A percentile compares a stretch with the other conserved stretches of the same genome.
phyloP scores from a whole-genome alignment of 2,113 vertebrate species.

The Talpa occidentalis region DNA sequence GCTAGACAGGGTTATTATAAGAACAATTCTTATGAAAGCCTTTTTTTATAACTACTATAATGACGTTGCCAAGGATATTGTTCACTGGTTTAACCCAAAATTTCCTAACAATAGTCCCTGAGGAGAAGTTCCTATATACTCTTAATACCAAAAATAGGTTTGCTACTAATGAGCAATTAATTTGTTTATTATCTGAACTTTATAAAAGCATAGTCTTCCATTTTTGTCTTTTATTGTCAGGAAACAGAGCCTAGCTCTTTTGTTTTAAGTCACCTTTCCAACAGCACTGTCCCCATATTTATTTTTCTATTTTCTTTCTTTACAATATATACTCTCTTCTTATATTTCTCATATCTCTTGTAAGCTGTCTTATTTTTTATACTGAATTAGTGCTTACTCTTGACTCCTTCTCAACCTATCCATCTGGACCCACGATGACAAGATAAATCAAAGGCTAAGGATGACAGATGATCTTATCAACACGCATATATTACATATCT shows the following conservation, averaged over 20 bases:
- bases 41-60: constrained; percentile 6
- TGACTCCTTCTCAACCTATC: background rate
- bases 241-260: background rate
- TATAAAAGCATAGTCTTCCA: background rate
- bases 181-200: constrained; percentile 15
- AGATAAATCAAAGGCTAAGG: background rate
- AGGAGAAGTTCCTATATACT: constrained; percentile 44
- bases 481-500: background rate
- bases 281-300: background rate
- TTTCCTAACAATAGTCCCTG: constrained; percentile 28
- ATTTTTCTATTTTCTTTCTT: constrained; percentile 26
- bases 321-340: background rate
- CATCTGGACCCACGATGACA: background rate
- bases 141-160: constrained; percentile 58
- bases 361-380: background rate
- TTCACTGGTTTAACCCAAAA: constrained; percentile 16
- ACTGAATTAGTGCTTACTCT: background rate
- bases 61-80: background rate
- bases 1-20: constrained; percentile 43
- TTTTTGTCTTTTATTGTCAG: background rate
- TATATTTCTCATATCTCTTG: constrained; percentile 1
- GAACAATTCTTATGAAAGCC: background rate
- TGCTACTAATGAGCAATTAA: constrained; percentile 33
- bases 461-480: background rate
- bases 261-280: background rate